Evolutionary conservation across 1,140 invertebrate genomes (phyloP).

Genomic region (Drosophila carrolli): DNA sequence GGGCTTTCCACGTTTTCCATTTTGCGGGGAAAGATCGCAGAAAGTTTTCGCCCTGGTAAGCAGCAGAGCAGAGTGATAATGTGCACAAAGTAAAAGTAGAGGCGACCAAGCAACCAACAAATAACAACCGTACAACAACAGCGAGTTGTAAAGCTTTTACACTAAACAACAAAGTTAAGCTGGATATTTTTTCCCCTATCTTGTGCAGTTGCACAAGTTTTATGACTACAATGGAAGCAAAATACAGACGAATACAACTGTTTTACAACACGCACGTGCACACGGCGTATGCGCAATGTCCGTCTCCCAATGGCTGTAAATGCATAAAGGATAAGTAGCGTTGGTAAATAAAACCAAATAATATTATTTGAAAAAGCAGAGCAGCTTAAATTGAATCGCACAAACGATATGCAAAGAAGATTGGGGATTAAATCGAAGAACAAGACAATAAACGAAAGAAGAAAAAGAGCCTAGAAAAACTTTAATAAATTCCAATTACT

Average conservation of each 20-base stretch:
- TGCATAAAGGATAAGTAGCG: constrained; percentile 45
- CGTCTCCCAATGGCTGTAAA: constrained; percentile 29
- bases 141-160: constrained; percentile 70
- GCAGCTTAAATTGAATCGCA: background rate
- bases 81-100: constrained; percentile 74
- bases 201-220: constrained; percentile 46
- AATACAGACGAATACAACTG: constrained; percentile 42
- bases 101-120: constrained; percentile 43
- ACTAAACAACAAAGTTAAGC: constrained; percentile 82
- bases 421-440: constrained; percentile 12
- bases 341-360: constrained; percentile 26
- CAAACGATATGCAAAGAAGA: constrained; percentile 23
- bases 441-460: background rate
- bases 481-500: constrained; percentile 13
- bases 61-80: constrained; percentile 65
- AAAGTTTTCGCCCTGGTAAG: constrained; percentile 56
- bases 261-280: constrained; percentile 72
- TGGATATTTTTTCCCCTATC: constrained; percentile 36
- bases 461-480: background rate
- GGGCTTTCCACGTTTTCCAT: constrained; percentile 27
- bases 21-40: constrained; percentile 63
- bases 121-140: constrained; percentile 31
- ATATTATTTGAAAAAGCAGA: constrained; percentile 12
- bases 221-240: constrained; percentile 30
- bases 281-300: constrained; percentile 64